Evolutionary conservation across 2,888 invertebrate genomes (phyloP), one percentile per base, ranked within the genome.

Genomic region (Coelinius sp.): DNA sequence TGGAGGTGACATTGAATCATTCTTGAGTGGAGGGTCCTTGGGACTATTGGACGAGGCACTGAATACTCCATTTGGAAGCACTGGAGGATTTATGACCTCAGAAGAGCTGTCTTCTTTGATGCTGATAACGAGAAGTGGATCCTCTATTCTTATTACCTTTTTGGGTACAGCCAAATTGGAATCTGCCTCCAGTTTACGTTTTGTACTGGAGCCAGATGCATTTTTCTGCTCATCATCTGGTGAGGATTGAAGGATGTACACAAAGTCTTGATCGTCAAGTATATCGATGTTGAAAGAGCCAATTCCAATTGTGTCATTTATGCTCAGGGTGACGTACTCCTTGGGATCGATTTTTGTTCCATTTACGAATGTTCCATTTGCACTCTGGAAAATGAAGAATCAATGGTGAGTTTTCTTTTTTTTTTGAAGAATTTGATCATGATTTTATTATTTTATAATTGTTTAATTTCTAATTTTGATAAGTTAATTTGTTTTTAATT

Each of bases 311-410:
- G 89, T 76, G 83, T 91, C 91, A 52, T 86, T 86, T 56, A 89
- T 84, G 63, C 83, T 80, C 17, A 91, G 76, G 52, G 79, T 73
- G 70, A 87, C 83, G 59, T 88, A 87, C 17, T 79, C 79, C 52
- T 88, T 85, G 41, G 87, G 81, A 12, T 83, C 75, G 77, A 91
- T 89, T 80, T 80, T 86, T 3, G 79, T 80, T 1, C 84, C 83
- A 66, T 91, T 92, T 66, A 92, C 84, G 83, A 84, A 92, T 20
- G 91, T 88, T 64, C 92, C 92, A 88, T 92, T 92, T 2, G 90
- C 87, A 82, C 91, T 92, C 92, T 92, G 80, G 4, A 22, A 41
- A 67, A 52, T 62, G 66, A 68, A 20, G 44, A 41, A 49, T 17
- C 7, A 53, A 49, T 1, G 8, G 6, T 14, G 22, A 35, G 12